phyloP scores from a whole-genome alignment of 2,888 invertebrate genomes.

The Drosophila buzzatii region DNA sequence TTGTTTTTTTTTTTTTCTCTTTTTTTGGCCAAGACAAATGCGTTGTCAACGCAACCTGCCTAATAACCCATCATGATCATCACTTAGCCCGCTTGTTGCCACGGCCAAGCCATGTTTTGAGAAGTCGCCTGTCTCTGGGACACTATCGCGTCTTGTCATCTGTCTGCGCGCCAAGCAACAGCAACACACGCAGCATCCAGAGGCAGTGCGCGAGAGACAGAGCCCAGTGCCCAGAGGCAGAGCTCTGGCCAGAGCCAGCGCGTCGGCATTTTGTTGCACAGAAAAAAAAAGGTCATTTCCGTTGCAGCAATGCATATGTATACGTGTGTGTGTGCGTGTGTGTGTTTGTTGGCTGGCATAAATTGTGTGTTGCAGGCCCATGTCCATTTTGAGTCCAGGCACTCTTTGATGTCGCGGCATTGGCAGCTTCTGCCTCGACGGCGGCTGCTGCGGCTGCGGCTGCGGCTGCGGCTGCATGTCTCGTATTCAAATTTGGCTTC shows the following conservation, averaged over 20 bases:
- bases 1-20: neutral
- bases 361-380: constrained; percentile 78
- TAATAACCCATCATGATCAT: constrained; percentile 82
- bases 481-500: constrained; percentile 81
- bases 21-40: constrained; percentile 70
- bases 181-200: constrained; percentile 58
- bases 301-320: constrained; percentile 44
- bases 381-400: constrained; percentile 79
- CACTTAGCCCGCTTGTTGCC: constrained; percentile 62
- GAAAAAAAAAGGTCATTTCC: constrained; percentile 74
- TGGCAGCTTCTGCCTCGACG: constrained; percentile 55
- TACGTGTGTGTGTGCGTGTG: constrained; percentile 19
- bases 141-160: constrained; percentile 78
- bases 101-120: constrained; percentile 6
- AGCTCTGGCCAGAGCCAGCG: constrained; percentile 1
- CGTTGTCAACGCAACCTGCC: constrained; percentile 80
- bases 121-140: constrained; percentile 49
- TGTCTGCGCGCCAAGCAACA: constrained; percentile 73
- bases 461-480: constrained; percentile 55
- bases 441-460: constrained; percentile 26
- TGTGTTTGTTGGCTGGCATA: constrained; percentile 63
- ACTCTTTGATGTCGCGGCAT: constrained; percentile 78
- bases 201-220: constrained; percentile 6
- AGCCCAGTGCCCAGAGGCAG: constrained; percentile 14
- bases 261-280: constrained; percentile 71